Evolutionary conservation across 2,113 vertebrate species (phyloP).

Genomic region (Ictalurus punctatus): DNA sequence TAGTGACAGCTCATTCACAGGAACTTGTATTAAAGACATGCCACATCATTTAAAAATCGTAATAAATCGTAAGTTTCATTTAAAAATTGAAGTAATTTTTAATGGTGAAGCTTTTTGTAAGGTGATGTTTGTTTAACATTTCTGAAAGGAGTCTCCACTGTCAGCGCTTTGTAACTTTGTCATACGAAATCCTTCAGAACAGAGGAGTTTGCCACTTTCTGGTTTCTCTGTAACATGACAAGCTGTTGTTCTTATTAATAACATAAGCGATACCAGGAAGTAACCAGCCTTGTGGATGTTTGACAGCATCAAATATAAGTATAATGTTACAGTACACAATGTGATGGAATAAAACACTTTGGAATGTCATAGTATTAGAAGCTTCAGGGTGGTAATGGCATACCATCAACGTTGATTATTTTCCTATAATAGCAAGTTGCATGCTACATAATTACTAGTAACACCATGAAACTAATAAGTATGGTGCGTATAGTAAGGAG

Average conservation of each 20-base stretch:
- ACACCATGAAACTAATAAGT: not conserved
- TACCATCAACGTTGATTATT: not conserved
- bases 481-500: not conserved
- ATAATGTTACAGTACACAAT: not conserved
- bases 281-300: not conserved
- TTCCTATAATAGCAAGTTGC: not conserved
- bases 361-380: not conserved
- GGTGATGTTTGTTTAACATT: not conserved
- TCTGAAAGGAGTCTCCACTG: not conserved
- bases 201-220: too few relatives aligned
- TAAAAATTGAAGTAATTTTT: not conserved
- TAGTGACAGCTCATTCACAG: not conserved
- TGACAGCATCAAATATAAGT: not conserved
- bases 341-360: not conserved
- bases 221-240: too few relatives aligned
- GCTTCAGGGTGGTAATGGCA: not conserved
- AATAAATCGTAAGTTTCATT: too few relatives aligned
- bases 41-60: not conserved
- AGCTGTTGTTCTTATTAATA: not conserved
- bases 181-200: not conserved
- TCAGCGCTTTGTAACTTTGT: not conserved
- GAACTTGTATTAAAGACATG: not conserved
- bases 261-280: not conserved
- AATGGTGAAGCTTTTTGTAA: not conserved
- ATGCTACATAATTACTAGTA: not conserved